Evolutionary conservation across 1,140 invertebrate species (phyloP).

Genomic region (Drosophila biarmipes): DNA sequence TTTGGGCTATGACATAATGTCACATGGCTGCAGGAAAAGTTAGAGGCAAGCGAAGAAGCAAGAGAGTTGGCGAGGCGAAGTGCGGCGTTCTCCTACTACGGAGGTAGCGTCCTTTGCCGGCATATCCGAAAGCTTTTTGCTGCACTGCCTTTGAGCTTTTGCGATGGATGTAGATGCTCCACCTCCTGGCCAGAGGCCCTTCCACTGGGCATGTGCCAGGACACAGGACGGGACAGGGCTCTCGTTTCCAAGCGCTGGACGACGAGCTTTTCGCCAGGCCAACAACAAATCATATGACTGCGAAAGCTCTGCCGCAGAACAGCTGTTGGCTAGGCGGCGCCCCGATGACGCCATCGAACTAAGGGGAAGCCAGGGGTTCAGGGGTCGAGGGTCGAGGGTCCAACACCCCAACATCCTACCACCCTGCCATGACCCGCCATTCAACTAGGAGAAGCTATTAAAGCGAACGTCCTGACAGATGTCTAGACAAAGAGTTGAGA

Average conservation of each 20-base stretch:
- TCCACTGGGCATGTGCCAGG: conserved; percentile 63
- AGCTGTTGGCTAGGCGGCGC: conserved; percentile 49
- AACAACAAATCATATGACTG: conserved; percentile 59
- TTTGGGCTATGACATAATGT: conserved; percentile 38
- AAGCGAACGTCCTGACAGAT: conserved; percentile 37
- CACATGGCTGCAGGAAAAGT: conserved; percentile 45
- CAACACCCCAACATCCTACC: not conserved
- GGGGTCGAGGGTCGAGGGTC: not conserved
- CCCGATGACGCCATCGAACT: conserved; percentile 42
- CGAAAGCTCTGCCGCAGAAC: conserved; percentile 52
- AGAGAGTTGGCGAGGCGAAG: not conserved
- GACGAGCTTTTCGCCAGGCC: conserved; percentile 43
- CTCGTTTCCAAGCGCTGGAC: conserved; percentile 43
- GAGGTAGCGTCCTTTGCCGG: conserved; percentile 22
- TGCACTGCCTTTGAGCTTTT: conserved; percentile 42
- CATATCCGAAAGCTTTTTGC: conserved; percentile 48
- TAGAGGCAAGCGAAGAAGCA: not conserved
- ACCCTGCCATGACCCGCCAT: not conserved
- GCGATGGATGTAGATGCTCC: not conserved
- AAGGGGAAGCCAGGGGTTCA: not conserved
- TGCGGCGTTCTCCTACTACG: conserved; percentile 5
- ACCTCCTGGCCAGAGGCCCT: not conserved
- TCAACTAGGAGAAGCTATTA: conserved; percentile 10
- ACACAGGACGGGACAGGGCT: conserved; percentile 2
- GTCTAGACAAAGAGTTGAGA: conserved; percentile 36